A percentile compares a stretch with the other conserved stretches of the same genome.
Conservation (phyloP, 2,797 vertebrate genomes). For the Gila robusta region DNA sequence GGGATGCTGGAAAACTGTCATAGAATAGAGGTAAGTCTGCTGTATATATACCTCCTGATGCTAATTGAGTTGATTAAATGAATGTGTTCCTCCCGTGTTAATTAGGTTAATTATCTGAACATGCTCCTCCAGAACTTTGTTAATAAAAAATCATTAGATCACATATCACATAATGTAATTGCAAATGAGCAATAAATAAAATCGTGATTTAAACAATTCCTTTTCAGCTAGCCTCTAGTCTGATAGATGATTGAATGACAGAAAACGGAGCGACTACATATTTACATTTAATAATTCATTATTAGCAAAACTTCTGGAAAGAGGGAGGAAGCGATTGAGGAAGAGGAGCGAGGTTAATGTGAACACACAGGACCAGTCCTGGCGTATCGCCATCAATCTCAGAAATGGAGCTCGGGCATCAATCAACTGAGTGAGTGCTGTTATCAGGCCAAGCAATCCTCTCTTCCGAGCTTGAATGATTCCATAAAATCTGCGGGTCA, state of each 20-base stretch:
- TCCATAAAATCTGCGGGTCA: slow-evolving; percentile 56
- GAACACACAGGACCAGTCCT: slow-evolving; percentile 67
- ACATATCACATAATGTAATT: not conserved
- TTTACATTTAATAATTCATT: slow-evolving; percentile 59
- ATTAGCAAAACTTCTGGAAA: slow-evolving; percentile 51
- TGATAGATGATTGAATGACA: slow-evolving; percentile 51
- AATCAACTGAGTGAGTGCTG: slow-evolving; percentile 63
- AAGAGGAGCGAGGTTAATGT: slow-evolving; percentile 58
- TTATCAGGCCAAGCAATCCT: slow-evolving; percentile 59
- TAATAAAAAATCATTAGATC: not conserved
- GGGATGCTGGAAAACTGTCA: no score
- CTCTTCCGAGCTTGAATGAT: slow-evolving; percentile 40
- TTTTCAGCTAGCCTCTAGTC: slow-evolving; percentile 23
- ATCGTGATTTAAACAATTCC: not conserved
- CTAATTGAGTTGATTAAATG: no score
- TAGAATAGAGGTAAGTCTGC: no score
- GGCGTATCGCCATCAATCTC: slow-evolving; percentile 67
- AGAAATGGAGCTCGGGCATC: slow-evolving; percentile 62
- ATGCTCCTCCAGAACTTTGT: no score
- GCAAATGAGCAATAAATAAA: not conserved
- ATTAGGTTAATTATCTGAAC: no score
- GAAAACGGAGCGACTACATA: slow-evolving; percentile 44
- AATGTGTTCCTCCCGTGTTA: no score
- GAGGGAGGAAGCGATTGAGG: slow-evolving; percentile 28
- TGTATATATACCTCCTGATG: no score